Conservation (phyloP, 64 coral and sea anemone genomes). For the Catalaphyllia jardinei region DNA sequence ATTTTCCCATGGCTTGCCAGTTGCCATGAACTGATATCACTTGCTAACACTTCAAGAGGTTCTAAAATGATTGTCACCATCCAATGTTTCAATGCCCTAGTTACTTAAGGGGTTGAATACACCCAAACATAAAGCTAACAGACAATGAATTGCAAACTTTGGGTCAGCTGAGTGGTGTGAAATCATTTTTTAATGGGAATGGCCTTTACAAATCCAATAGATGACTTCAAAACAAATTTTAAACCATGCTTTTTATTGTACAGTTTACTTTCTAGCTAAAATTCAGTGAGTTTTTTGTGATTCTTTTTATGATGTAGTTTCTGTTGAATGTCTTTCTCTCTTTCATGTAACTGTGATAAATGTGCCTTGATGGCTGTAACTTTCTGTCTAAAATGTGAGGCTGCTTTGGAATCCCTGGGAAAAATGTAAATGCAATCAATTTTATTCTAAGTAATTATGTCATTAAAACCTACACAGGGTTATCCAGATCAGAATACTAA, state of each 20-base stretch:
- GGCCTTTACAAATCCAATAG: background rate
- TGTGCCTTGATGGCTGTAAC: slow-evolving; percentile 43
- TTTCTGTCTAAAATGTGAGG: slow-evolving; percentile 60
- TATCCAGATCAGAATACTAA: too few relatives aligned
- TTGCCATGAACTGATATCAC: too few relatives aligned
- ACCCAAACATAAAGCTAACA: too few relatives aligned
- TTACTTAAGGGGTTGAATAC: too few relatives aligned
- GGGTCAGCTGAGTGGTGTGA: too few relatives aligned
- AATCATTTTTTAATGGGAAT: background rate
- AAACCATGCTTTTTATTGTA: background rate
- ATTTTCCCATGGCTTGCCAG: too few relatives aligned
- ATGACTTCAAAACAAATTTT: too few relatives aligned
- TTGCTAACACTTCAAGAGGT: too few relatives aligned
- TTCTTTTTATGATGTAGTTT: slow-evolving; percentile 68
- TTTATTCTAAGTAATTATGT: background rate
- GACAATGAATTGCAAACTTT: too few relatives aligned
- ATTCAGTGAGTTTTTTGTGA: slow-evolving; percentile 70
- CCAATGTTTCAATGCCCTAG: too few relatives aligned
- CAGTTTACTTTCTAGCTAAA: background rate
- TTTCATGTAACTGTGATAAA: slow-evolving; percentile 25
- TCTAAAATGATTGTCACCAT: too few relatives aligned
- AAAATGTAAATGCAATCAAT: background rate
- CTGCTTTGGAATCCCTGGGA: slow-evolving; percentile 25
- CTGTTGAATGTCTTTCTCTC: slow-evolving; percentile 68
- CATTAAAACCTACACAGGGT: too few relatives aligned